Evolutionary conservation across 2,113 vertebrate genomes (phyloP).

Genomic region (Anguilla japonica): DNA sequence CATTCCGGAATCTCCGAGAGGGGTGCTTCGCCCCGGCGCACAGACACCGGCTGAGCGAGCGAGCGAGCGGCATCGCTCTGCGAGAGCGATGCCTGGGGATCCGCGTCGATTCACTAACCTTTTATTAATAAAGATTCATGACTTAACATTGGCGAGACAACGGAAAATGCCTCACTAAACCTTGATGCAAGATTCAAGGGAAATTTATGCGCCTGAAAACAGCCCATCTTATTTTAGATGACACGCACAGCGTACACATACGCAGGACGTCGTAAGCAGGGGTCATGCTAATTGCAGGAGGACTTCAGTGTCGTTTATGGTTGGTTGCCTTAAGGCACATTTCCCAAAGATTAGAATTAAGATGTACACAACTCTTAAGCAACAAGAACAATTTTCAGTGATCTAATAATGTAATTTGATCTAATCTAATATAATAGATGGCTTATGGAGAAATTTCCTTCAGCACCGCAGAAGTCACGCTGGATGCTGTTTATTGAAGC

Average conservation of each 20-base stretch:
- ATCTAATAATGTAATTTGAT: too few species aligned
- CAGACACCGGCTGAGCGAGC: background rate
- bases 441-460: too few species aligned
- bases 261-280: too few species aligned
- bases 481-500: too few species aligned
- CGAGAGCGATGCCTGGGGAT: background rate
- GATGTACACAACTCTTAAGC: background rate
- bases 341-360: background rate
- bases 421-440: too few species aligned
- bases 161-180: background rate
- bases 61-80: background rate
- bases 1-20: constrained; percentile 28
- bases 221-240: background rate
- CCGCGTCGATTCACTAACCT: background rate
- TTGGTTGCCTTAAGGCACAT: too few species aligned
- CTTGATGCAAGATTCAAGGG: too few species aligned
- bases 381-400: background rate
- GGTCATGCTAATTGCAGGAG: too few species aligned
- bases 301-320: too few species aligned
- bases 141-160: background rate
- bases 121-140: background rate
- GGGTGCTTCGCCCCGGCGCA: constrained; percentile 24
- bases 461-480: too few species aligned
- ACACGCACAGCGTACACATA: too few species aligned
- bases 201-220: too few species aligned